Evolutionary conservation across 2,797 vertebrate genomes (phyloP).

Genomic region (Botia kubotai): DNA sequence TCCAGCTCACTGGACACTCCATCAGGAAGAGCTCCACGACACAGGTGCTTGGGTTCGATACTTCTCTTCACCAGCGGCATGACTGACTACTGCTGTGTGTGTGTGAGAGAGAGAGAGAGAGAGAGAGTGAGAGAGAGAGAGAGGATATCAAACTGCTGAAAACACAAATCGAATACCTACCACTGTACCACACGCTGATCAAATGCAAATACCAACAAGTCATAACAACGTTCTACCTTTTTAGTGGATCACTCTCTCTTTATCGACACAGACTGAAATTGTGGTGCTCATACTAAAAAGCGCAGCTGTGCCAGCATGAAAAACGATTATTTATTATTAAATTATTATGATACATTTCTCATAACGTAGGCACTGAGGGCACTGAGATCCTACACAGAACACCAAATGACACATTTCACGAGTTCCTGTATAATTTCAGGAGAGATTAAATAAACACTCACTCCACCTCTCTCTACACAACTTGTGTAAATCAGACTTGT

Average conservation of each 20-base stretch:
- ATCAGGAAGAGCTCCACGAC: slow-evolving; percentile 86
- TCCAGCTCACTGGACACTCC: slow-evolving; percentile 90
- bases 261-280: too few species aligned
- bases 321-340: too few species aligned
- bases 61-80: slow-evolving; percentile 93
- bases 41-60: slow-evolving; percentile 90
- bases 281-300: too few species aligned
- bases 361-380: background rate
- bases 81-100: slow-evolving; percentile 56
- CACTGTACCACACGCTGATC: too few species aligned
- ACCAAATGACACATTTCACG: too few species aligned
- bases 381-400: background rate
- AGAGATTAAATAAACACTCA: too few species aligned
- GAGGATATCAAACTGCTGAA: background rate
- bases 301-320: too few species aligned
- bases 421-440: too few species aligned
- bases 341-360: background rate
- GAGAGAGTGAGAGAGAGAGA: background rate
- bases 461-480: background rate
- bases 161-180: background rate
- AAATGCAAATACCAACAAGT: too few species aligned
- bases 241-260: too few species aligned
- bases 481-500: background rate
- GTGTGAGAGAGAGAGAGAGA: background rate
- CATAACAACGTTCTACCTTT: too few species aligned